phyloP scores from a whole-genome alignment of 2,888 invertebrate genomes.

The Protophormia terraenovae region DNA sequence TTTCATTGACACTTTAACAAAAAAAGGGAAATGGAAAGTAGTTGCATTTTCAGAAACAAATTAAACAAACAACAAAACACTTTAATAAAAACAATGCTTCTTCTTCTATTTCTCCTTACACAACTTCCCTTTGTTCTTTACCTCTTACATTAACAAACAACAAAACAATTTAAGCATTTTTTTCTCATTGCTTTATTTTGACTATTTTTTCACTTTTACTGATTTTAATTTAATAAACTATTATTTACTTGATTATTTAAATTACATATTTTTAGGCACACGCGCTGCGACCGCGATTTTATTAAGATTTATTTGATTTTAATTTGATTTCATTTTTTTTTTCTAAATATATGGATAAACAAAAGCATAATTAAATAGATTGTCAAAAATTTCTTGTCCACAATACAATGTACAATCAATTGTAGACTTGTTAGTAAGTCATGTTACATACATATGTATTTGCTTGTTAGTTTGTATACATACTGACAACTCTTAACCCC shows the following conservation, averaged over 20 bases:
- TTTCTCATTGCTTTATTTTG: background rate
- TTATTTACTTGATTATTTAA: background rate
- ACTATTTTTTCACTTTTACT: background rate
- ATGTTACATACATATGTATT: too few species aligned
- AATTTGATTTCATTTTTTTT: background rate
- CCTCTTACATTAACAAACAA: constrained; percentile 2
- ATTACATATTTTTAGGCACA: background rate
- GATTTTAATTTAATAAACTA: background rate
- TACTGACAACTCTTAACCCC: too few species aligned
- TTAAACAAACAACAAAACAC: background rate
- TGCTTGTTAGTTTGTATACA: too few species aligned
- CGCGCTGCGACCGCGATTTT: background rate
- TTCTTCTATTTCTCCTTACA: background rate
- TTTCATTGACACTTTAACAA: constrained; percentile 19
- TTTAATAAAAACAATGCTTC: background rate
- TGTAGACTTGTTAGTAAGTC: too few species aligned
- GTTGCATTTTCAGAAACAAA: constrained; percentile 11
- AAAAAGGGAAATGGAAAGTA: background rate
- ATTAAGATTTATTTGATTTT: background rate
- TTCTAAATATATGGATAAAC: background rate
- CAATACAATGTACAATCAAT: too few species aligned
- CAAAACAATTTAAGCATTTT: background rate
- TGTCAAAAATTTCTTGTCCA: background rate
- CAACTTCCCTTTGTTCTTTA: background rate
- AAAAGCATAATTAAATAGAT: background rate